Conservation (phyloP, 2,888 invertebrate genomes). For the Eremobia ochroleuca region DNA sequence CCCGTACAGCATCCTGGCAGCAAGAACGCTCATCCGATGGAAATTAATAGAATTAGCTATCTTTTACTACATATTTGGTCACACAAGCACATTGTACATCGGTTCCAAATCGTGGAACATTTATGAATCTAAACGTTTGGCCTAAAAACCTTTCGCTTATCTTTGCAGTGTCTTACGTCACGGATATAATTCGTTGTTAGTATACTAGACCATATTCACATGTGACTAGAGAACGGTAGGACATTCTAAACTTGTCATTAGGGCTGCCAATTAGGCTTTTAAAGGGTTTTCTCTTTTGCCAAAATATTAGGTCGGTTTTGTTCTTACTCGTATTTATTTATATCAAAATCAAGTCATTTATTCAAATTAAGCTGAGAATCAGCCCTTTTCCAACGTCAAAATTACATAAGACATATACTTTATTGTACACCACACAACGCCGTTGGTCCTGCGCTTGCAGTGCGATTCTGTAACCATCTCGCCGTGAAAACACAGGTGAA, state of each 20-base stretch:
- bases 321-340: not conserved
- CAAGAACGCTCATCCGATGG: not conserved
- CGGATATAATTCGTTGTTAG: constrained; percentile 58
- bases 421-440: not conserved
- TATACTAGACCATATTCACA: constrained; percentile 61
- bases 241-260: constrained; percentile 67
- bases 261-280: constrained; percentile 18
- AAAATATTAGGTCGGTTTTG: not conserved
- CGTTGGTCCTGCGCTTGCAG: not conserved
- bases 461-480: too few species aligned
- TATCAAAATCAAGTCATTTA: not conserved
- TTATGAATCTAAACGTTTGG: constrained; percentile 38
- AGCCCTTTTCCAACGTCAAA: not conserved
- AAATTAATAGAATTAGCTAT: not conserved
- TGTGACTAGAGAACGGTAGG: constrained; percentile 64
- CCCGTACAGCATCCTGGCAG: too few species aligned
- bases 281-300: not conserved
- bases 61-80: not conserved
- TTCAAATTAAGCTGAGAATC: not conserved
- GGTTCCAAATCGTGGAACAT: constrained; percentile 38
- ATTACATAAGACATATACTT: not conserved
- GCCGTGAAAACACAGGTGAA: too few species aligned
- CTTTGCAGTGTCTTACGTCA: constrained; percentile 58
- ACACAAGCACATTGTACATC: constrained; percentile 14
- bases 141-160: constrained; percentile 67